A percentile compares a stretch with the other conserved stretches of the same genome.
phyloP scores from a whole-genome alignment of 2,797 vertebrate genomes.

The Cryptoprocta ferox region DNA sequence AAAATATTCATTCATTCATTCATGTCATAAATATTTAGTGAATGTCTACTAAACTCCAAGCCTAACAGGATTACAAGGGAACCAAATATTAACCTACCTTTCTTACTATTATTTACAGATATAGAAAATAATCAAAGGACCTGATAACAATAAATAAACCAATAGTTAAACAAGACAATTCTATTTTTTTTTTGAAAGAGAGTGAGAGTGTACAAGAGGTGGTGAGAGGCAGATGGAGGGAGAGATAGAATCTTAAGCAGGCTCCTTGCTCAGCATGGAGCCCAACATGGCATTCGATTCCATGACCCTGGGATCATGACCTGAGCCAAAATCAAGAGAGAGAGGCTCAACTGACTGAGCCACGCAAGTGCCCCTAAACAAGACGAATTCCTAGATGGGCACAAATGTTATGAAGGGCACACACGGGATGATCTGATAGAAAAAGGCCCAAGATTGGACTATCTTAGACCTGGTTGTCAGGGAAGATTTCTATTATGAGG shows the following conservation, averaged over 20 bases:
- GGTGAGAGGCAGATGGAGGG: too few relatives aligned
- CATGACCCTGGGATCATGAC: too few relatives aligned
- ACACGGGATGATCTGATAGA: background rate
- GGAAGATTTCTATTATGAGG: background rate
- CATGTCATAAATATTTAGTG: slow-evolving; percentile 34
- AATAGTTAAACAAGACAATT: background rate
- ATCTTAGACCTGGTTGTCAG: background rate
- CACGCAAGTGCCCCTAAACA: background rate
- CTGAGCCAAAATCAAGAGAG: too few relatives aligned
- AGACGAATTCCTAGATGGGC: background rate
- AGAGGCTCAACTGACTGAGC: too few relatives aligned
- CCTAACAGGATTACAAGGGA: background rate
- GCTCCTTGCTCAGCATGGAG: too few relatives aligned
- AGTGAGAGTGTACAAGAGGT: too few relatives aligned
- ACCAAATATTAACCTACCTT: background rate
- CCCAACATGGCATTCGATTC: too few relatives aligned
- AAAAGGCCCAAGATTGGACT: background rate
- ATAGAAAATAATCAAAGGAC: background rate
- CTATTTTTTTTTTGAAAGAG: background rate
- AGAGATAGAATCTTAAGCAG: too few relatives aligned
- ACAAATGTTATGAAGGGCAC: background rate
- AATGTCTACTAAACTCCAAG: background rate
- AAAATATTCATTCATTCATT: background rate
- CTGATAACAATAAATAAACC: background rate
- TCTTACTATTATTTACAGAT: slow-evolving; percentile 18